A percentile compares a stretch with the other conserved stretches of the same genome.
phyloP scores from a whole-genome alignment of 2,113 vertebrate genomes.

The Hippocampus comes region DNA sequence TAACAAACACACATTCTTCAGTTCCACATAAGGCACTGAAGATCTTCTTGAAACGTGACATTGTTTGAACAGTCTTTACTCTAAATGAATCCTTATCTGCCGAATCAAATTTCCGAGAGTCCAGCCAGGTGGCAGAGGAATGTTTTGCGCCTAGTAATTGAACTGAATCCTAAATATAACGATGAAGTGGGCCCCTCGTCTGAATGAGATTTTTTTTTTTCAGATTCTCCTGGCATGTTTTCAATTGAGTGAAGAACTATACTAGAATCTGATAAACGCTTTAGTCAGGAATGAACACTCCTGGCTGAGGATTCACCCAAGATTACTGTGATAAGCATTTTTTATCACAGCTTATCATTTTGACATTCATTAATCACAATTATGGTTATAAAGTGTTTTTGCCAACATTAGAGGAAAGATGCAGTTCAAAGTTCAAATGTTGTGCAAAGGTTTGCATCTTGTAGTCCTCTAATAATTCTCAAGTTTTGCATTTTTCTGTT shows the following conservation, averaged over 20 bases:
- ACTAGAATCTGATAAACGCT: conserved; percentile 56
- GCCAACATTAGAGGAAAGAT: neutral
- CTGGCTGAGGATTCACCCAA: conserved; percentile 30
- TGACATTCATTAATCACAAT: neutral
- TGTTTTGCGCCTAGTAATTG: conserved; percentile 71
- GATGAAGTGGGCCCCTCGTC: conserved; percentile 58
- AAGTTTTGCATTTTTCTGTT: conserved; percentile 2
- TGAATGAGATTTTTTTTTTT: conserved; percentile 53
- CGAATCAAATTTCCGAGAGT: conserved; percentile 44
- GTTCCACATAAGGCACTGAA: conserved; percentile 22
- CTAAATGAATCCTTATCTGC: conserved; percentile 49
- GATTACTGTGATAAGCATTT: conserved; percentile 6
- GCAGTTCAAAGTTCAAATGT: neutral
- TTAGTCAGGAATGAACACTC: conserved; percentile 55
- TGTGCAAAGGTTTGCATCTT: conserved; percentile 12
- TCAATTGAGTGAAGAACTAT: conserved; percentile 62
- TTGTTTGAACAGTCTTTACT: conserved; percentile 46
- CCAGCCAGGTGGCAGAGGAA: conserved; percentile 56
- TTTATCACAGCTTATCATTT: neutral
- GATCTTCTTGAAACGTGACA: conserved; percentile 55
- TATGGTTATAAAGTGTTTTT: neutral
- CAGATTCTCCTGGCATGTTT: conserved; percentile 68
- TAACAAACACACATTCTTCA: conserved; percentile 49
- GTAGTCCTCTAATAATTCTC: neutral
- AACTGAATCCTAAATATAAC: conserved; percentile 67